Conservation (phyloP, 2,797 vertebrate species). For the Sebastes taczanowskii region DNA sequence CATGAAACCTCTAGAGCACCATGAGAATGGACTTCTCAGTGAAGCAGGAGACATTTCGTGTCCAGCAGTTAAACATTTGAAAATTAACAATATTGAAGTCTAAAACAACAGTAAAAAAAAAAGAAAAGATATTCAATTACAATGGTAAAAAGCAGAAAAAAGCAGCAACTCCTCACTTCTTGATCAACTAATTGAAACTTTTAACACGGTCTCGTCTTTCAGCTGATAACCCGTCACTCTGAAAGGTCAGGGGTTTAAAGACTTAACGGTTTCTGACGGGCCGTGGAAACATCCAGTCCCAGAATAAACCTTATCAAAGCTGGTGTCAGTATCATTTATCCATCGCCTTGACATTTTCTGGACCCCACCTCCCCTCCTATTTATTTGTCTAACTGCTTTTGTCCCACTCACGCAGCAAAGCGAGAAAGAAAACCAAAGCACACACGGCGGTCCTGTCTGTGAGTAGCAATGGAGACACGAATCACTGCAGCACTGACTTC, state of each 20-base stretch:
- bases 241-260: conserved; percentile 44
- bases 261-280: conserved; percentile 49
- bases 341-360: conserved; percentile 40
- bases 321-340: conserved; percentile 47
- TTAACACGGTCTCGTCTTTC: conserved; percentile 4
- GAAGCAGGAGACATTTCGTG: background rate
- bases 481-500: background rate
- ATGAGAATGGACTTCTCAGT: background rate
- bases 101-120: background rate
- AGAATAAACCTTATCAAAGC: conserved; percentile 55
- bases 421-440: background rate
- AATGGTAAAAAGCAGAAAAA: background rate
- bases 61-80: background rate
- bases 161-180: background rate
- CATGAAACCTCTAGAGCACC: too few species aligned
- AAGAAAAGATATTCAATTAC: background rate
- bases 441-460: background rate
- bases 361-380: background rate
- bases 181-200: background rate
- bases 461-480: background rate
- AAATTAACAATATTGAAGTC: background rate
- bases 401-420: conserved; percentile 24
- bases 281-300: conserved; percentile 21
- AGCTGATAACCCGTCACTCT: conserved; percentile 18
- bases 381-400: conserved; percentile 22